Percentiles rank a stretch among this genome's conserved stretches.
These are phyloP conservation scores for Catharus ustulatus DNA, from an alignment of 2,797 vertebrate species.

Conservation along the genomic window DNA sequence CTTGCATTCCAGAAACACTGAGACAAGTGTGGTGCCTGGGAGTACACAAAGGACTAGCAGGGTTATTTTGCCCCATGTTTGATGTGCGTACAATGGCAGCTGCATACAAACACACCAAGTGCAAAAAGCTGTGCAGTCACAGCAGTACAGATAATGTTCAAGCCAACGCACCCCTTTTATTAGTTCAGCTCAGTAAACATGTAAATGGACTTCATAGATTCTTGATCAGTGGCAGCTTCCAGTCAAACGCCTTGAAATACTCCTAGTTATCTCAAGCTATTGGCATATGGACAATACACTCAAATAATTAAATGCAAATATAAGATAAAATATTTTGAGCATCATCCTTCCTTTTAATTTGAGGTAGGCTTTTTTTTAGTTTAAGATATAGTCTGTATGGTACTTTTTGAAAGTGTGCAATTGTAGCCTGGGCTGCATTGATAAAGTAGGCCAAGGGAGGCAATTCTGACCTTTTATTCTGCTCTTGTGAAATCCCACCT, in stretches of 20 bases:
- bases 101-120: neutral
- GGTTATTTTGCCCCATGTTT: neutral
- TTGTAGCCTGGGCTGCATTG: neutral
- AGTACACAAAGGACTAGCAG: neutral
- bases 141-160: neutral
- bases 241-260: neutral
- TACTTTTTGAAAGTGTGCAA: neutral
- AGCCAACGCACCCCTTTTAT: neutral
- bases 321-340: neutral
- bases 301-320: neutral
- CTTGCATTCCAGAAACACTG: neutral
- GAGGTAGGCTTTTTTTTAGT: neutral
- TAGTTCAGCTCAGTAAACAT: neutral
- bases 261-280: neutral
- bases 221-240: neutral
- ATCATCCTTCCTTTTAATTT: neutral
- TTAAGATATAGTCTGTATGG: neutral
- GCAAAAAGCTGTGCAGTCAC: neutral
- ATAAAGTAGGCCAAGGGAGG: neutral
- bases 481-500: neutral
- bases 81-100: fast-evolving
- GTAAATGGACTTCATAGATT: neutral
- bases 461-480: neutral
- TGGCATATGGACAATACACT: neutral
- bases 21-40: neutral